A percentile compares a stretch with the other conserved stretches of the same genome.
Evolutionary conservation across 2,113 vertebrate species (phyloP).

Genomic region (Amblyopsis rosae): DNA sequence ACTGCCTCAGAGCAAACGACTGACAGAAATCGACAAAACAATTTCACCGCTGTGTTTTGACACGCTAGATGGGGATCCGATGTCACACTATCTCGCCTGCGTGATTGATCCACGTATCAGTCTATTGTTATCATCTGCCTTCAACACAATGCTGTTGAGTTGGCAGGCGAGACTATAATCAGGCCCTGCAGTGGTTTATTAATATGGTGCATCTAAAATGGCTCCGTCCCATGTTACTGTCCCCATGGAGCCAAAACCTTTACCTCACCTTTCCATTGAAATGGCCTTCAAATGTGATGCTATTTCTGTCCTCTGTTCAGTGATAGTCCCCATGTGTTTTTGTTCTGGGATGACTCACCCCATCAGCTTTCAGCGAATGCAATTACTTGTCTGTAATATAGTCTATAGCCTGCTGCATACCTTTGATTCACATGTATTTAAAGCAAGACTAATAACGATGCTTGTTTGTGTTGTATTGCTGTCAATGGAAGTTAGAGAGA

Average conservation of each 20-base stretch:
- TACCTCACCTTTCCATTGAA: slow-evolving; percentile 10
- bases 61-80: too few relatives aligned
- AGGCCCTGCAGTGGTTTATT: not conserved
- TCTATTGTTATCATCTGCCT: slow-evolving; percentile 1
- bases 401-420: too few relatives aligned
- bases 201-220: not conserved
- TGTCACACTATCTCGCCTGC: not conserved
- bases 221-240: not conserved
- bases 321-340: too few relatives aligned
- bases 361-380: too few relatives aligned
- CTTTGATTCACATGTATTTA: too few relatives aligned
- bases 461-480: too few relatives aligned
- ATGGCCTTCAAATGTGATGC: not conserved
- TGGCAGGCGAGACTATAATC: not conserved
- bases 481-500: too few relatives aligned
- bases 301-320: not conserved
- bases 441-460: too few relatives aligned
- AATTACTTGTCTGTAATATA: too few relatives aligned
- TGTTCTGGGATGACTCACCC: too few relatives aligned
- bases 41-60: too few relatives aligned
- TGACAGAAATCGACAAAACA: not conserved
- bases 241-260: not conserved
- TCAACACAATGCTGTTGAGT: not conserved
- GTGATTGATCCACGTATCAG: not conserved
- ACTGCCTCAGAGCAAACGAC: not conserved